Evolutionary conservation across 1,140 invertebrate genomes (phyloP).

Genomic region (Drosophila sp.): DNA sequence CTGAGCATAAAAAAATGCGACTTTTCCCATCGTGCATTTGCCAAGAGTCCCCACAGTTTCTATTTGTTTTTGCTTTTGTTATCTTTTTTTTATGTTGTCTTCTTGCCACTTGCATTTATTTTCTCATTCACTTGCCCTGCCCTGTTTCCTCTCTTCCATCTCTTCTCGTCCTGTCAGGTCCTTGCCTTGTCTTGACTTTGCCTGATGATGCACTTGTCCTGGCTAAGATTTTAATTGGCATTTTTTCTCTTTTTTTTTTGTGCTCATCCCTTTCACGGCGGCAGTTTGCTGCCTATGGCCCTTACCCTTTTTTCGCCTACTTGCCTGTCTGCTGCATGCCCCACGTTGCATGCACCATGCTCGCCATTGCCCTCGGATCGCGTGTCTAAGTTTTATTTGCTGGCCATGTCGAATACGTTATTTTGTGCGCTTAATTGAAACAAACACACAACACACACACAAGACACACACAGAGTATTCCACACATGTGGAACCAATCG

Average conservation of each 20-base stretch:
- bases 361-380: slow-evolving; percentile 28
- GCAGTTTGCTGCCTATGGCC: neutral
- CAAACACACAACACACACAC: slow-evolving; percentile 40
- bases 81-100: slow-evolving; percentile 3
- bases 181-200: slow-evolving; percentile 20
- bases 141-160: neutral
- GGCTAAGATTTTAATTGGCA: slow-evolving; percentile 82
- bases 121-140: neutral
- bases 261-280: neutral
- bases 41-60: neutral
- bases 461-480: slow-evolving; percentile 20
- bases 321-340: neutral
- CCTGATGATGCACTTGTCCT: slow-evolving; percentile 69
- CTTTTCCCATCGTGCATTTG: no score
- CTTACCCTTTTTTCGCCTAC: slow-evolving; percentile 19
- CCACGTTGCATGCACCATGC: slow-evolving; percentile 3
- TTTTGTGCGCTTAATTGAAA: slow-evolving; percentile 68
- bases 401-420: slow-evolving; percentile 70
- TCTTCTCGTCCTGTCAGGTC: slow-evolving; percentile 15
- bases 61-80: neutral
- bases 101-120: slow-evolving; percentile 27
- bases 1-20: no score
- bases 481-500: slow-evolving; percentile 73
- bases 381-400: slow-evolving; percentile 82
- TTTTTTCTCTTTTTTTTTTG: slow-evolving; percentile 53